Evolutionary conservation across 2,797 vertebrate genomes (phyloP).

Genomic region (Australoheros facetus): DNA sequence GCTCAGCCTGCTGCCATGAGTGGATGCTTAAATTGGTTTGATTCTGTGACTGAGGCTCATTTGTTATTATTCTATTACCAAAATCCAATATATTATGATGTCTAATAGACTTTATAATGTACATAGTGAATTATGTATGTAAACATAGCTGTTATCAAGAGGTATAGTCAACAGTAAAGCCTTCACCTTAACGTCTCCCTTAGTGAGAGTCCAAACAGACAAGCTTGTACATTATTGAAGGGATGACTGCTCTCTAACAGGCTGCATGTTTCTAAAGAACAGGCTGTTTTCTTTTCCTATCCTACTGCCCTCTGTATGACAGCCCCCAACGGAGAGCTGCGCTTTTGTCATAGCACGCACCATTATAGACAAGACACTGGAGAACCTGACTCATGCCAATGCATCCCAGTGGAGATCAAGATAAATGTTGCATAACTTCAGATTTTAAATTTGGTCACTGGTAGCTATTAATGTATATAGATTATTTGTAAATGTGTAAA

Average conservation of each 20-base stretch:
- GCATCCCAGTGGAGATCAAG: background rate
- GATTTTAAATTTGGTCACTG: background rate
- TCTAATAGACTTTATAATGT: background rate
- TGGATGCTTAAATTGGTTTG: constrained; percentile 31
- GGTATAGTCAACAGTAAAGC: background rate
- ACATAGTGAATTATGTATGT: background rate
- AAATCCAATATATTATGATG: constrained; percentile 46
- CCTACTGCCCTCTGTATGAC: constrained; percentile 69
- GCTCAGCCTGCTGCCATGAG: constrained; percentile 1
- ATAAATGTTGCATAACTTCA: constrained; percentile 14
- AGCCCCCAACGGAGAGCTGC: constrained; percentile 39
- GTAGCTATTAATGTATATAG: background rate
- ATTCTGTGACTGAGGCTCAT: constrained; percentile 39
- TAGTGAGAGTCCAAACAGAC: constrained; percentile 32
- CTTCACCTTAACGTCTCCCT: constrained; percentile 19
- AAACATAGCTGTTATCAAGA: background rate
- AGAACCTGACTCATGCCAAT: background rate
- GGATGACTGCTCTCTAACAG: constrained; percentile 46
- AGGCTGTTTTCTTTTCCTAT: constrained; percentile 35
- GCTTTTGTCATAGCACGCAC: constrained; percentile 38
- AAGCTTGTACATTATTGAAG: constrained; percentile 69
- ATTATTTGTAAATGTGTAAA: constrained; percentile 1
- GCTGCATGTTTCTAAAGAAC: constrained; percentile 40
- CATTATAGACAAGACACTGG: constrained; percentile 28
- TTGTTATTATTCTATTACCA: constrained; percentile 46